Base-by-base conservation (phyloP, 2,797 vertebrate genomes). In the Psittacula echo region DNA sequence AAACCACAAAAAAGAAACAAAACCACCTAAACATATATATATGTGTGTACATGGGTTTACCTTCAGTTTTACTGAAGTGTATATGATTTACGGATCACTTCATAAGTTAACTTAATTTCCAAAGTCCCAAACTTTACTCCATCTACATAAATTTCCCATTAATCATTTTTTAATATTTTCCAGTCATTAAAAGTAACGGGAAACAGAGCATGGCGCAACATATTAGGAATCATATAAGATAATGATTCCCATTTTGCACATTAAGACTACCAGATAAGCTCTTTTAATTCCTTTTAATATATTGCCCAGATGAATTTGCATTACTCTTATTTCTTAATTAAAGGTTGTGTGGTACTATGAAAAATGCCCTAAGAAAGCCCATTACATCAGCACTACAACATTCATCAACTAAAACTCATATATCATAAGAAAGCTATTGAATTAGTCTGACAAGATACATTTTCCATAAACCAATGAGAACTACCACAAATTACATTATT, bases 401-500 rank as follows among this genome's bases (percentile, higher is more conserved):
- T 75, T 75, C 53, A 94, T 89, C 3, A 8, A 89, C 42, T 42
- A 87, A 89, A 50, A 13, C 42, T 87, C 74, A 87, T 77, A 16
- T 60, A 86, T 83, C 64, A 79, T 27, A 72, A 85, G 51, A 68
- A 90, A 92, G 73, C 44, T 93, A 93, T 62, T 87, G 87, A 92
- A 56, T 90, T 90, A 92, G 45, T 87, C 61, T 77, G 83, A 94
- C 88, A 89, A 94, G 86, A 90, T 66, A 62, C 85, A 94, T 90
- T 85, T 90, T 89, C 81, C 91, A 94, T 68, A 96, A 95, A 85
- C 75, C 75, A 91, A 89, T 89, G 89, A 85, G 75, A 92, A 93
- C 61, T 80, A 77, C 72, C 87, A 96, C 96, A 90, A 87, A 95
- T 95, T 94, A 89, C 61, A 89, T 94, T 96, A 96, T 82, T 95